phyloP scores from a whole-genome alignment of 2,797 vertebrate species.

The Dromococcyx pavoninus region DNA sequence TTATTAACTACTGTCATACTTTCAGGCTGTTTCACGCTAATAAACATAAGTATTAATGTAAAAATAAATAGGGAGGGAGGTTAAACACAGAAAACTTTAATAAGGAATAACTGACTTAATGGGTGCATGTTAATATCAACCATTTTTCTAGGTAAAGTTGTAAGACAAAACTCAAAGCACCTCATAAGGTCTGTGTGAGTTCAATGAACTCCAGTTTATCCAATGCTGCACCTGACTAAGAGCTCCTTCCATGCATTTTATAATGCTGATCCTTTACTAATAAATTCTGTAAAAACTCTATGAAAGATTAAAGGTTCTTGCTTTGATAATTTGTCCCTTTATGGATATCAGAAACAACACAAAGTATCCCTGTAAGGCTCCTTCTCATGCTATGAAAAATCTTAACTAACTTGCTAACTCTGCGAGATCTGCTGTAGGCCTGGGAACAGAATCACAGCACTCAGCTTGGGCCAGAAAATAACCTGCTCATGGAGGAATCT shows the following conservation, averaged over 20 bases:
- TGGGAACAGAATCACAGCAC: neutral
- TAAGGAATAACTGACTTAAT: neutral
- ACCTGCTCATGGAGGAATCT: neutral
- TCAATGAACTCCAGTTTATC: neutral
- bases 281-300: neutral
- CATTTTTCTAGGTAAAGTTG: neutral
- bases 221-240: neutral
- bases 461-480: neutral
- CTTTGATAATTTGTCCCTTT: neutral
- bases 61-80: neutral
- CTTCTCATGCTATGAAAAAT: neutral
- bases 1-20: neutral
- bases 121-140: neutral
- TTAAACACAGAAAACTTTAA: neutral
- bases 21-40: neutral
- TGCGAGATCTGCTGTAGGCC: too few relatives aligned
- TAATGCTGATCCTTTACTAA: neutral
- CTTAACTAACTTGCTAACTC: neutral
- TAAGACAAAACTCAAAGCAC: neutral
- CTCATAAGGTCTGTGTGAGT: neutral
- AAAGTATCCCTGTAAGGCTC: neutral
- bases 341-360: neutral
- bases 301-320: neutral
- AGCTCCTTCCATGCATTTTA: neutral
- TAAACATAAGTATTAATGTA: neutral